These are phyloP conservation scores for Myocastor coypus DNA, from an alignment of 2,113 vertebrate species.

Conservation along the genomic window DNA sequence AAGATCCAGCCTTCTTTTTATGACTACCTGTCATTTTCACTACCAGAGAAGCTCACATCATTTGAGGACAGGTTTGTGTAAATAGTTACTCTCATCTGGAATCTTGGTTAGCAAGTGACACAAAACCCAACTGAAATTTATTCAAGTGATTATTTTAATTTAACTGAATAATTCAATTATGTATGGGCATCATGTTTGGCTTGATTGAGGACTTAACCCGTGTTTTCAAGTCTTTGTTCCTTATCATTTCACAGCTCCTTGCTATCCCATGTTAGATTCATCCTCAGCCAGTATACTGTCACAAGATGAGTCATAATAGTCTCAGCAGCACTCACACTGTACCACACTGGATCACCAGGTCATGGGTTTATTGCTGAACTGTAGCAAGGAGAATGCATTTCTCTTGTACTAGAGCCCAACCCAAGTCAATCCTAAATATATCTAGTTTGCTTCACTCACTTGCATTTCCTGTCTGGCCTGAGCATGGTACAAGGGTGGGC, in stretches of 20 bases:
- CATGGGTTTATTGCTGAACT: background rate
- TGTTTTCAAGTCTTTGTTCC: background rate
- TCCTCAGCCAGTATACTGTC: no score
- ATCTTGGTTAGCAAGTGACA: background rate
- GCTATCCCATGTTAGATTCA: background rate
- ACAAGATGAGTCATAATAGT: background rate
- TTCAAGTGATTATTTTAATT: background rate
- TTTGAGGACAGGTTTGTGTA: background rate
- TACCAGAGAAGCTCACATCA: background rate
- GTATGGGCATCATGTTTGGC: background rate
- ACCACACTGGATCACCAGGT: background rate
- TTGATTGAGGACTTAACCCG: background rate
- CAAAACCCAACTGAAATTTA: background rate
- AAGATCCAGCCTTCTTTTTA: background rate
- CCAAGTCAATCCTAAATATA: background rate
- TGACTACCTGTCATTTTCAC: background rate
- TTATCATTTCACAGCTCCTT: background rate
- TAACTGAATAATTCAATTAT: background rate
- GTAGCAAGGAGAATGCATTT: background rate
- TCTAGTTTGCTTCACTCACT: background rate
- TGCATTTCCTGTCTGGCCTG: background rate
- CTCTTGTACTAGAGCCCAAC: background rate
- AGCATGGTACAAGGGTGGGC: background rate
- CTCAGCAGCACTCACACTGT: background rate
- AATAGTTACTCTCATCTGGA: background rate